These are phyloP conservation scores for Apodemus sylvaticus DNA, from an alignment of 2,113 vertebrate genomes.

Conservation along the genomic window DNA sequence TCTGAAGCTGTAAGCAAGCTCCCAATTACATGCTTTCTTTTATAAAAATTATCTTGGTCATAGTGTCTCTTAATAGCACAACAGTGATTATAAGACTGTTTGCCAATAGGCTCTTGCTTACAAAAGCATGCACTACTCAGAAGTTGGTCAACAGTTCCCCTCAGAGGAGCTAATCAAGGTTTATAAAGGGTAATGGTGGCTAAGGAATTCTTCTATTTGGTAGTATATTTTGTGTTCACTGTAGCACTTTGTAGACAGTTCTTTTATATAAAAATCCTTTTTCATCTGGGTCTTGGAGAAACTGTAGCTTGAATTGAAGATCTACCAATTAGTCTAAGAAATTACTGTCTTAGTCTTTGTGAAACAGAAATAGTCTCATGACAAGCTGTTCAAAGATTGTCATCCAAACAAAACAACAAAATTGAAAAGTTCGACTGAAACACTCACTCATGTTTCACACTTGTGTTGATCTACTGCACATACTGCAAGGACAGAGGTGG, in stretches of 20 bases:
- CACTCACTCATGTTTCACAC: background rate
- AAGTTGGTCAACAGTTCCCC: background rate
- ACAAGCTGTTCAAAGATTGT: conserved; percentile 12
- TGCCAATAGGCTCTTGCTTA: background rate
- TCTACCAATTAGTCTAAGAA: background rate
- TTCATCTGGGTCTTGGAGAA: background rate
- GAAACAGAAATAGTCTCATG: background rate
- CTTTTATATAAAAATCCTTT: background rate
- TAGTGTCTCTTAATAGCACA: background rate
- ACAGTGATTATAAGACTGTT: background rate
- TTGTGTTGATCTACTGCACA: background rate
- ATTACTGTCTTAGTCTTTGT: background rate
- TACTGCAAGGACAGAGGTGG: background rate
- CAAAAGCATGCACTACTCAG: background rate
- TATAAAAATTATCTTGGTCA: background rate
- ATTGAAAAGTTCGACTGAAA: background rate
- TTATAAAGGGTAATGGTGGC: background rate
- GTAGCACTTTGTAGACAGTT: background rate
- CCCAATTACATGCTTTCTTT: background rate
- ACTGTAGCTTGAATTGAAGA: background rate
- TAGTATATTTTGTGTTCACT: conserved; percentile 1
- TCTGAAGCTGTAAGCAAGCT: background rate
- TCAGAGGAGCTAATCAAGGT: background rate
- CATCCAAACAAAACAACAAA: background rate
- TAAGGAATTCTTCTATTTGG: background rate